Base-by-base conservation (phyloP, 2,113 vertebrate species). In the Arothron firmamentum region DNA sequence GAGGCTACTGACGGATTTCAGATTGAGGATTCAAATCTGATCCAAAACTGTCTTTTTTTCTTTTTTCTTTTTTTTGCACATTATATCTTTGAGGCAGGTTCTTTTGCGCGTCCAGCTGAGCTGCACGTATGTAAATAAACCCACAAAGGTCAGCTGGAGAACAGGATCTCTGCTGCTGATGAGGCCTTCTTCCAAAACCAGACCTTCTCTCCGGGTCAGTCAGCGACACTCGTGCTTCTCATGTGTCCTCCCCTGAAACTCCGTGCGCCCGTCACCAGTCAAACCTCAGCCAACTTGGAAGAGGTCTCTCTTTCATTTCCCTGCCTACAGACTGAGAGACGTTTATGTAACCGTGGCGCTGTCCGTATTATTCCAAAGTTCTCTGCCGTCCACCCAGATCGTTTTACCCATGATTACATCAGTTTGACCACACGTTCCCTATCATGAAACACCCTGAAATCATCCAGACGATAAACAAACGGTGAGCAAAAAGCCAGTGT, bases 401-500 rank as follows among this genome's bases (percentile, higher is more conserved):
- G 46, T 38, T 74, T 77, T 67, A 62, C 47, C 72, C 66, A 48
- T 14, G 1, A 70, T 77, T 51, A 77, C 74, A 65, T 78, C 52
- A 75, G 25, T 59, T 28, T 0, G 59, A 73, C 62, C 62, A 60
- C 58, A 80, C 46, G 6, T 20, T 23, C 52, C 47, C 58, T 23
- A 38, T 38, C 34, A 55, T 0, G 65, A 74, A 73, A 68, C 65
- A 41, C 57, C 45, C 57, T 23, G n/a, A 73, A 77, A 63, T 67
- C 65, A 28, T 49, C 15, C 56, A 38, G 19, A 48, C 16, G 15
- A 45, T 38, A 38, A 38, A 38, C 10, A 38, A 38, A 38, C 34
- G 34, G 43, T 45, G 25, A 38, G 34, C 34, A 38, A 12, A 15
- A 46, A 57, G 28, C 21, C 17, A 47, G 34, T 3, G 3, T 56